Conservation (phyloP, 37 sponge, comb jelly and placozoan species). For the Axinella damicornis region DNA sequence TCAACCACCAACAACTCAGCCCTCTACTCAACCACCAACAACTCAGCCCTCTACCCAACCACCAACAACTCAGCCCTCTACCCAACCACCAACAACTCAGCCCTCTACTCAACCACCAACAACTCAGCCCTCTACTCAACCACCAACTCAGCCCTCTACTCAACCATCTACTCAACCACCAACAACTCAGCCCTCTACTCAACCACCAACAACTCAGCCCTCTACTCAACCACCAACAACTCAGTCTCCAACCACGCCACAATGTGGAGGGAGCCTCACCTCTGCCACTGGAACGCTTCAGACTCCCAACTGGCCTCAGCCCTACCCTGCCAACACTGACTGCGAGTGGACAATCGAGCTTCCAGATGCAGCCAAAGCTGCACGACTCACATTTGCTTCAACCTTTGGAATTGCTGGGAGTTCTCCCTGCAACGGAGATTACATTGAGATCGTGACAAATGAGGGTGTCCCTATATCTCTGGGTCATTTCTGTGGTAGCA, state of each 20-base stretch:
- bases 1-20: no score
- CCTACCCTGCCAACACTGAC: conserved; percentile 28
- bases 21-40: no score
- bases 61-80: no score
- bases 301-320: conserved; percentile 32
- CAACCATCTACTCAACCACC: no score
- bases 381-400: conserved; percentile 23
- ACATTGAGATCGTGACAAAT: conserved; percentile 15
- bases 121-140: no score
- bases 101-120: no score
- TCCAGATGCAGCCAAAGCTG: conserved; percentile 3
- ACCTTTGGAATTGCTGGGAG: conserved; percentile 23
- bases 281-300: conserved; percentile 10
- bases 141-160: no score
- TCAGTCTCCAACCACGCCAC: not conserved
- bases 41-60: no score
- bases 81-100: no score
- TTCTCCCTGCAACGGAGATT: conserved; percentile 23
- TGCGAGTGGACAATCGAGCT: conserved; percentile 62
- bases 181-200: no score
- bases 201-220: no score
- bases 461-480: no score
- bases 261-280: conserved; percentile 24
- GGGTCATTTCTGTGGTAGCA: conserved; percentile 17
- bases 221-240: not conserved